These are phyloP conservation scores for Pteria penguin DNA, from an alignment of 2,888 invertebrate genomes.

Conservation along the genomic window DNA sequence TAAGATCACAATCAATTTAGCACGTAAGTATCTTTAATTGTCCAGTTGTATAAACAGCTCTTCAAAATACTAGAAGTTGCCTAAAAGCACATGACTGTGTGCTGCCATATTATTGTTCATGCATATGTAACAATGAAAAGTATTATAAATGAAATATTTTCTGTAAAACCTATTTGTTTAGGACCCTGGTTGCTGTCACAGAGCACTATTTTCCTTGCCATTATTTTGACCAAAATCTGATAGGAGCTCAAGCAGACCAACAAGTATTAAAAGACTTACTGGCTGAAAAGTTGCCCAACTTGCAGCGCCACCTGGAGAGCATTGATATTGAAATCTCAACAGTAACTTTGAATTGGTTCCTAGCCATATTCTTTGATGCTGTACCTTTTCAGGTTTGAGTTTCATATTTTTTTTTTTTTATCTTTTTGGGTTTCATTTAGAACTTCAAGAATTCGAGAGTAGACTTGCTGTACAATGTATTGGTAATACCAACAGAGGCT, in stretches of 20 bases:
- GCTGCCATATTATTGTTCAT: too few species aligned
- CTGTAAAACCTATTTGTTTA: constrained; percentile 57
- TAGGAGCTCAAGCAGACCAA: constrained; percentile 82
- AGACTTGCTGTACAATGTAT: too few species aligned
- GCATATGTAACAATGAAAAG: background rate
- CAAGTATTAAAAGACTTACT: constrained; percentile 82
- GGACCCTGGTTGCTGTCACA: constrained; percentile 82
- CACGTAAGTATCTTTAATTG: too few species aligned
- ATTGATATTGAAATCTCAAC: constrained; percentile 82
- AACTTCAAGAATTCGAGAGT: too few species aligned
- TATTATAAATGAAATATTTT: background rate
- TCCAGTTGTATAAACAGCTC: too few species aligned
- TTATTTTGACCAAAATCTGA: constrained; percentile 82
- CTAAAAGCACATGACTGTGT: too few species aligned
- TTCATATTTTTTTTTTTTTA: background rate
- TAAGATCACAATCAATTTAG: too few species aligned
- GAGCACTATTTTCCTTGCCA: constrained; percentile 81
- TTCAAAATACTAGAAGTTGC: too few species aligned
- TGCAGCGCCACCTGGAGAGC: constrained; percentile 80
- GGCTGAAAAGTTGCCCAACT: constrained; percentile 80
- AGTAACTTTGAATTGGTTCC: constrained; percentile 82
- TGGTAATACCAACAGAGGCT: too few species aligned
- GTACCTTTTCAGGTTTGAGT: constrained; percentile 81
- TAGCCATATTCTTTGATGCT: constrained; percentile 82
- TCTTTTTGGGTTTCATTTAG: too few species aligned